phyloP scores from a whole-genome alignment of 2,888 invertebrate genomes.

The Hemicrepidius hirtus region DNA sequence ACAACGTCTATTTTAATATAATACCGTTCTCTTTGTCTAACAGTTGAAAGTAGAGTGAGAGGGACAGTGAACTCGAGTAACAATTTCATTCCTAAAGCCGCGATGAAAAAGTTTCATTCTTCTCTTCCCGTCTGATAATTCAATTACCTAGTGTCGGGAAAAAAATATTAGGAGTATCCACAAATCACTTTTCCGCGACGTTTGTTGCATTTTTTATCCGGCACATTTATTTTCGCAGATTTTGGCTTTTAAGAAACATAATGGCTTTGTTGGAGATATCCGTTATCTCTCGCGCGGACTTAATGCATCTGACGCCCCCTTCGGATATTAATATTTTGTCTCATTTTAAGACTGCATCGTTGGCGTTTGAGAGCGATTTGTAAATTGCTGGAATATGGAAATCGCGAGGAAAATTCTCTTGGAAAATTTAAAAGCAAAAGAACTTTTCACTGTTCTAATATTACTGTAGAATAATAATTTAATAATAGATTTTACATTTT shows the following conservation, averaged over 20 bases:
- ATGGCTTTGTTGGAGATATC: conserved; percentile 7
- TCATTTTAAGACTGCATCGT: neutral
- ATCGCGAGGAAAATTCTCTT: no score
- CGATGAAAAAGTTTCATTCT: conserved; percentile 41
- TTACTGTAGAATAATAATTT: no score
- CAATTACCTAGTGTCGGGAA: conserved; percentile 43
- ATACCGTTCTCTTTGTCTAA: neutral
- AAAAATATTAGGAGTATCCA: conserved; percentile 47
- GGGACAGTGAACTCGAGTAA: neutral
- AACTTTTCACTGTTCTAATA: no score
- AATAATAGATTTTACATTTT: no score
- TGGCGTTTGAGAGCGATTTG: neutral
- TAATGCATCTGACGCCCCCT: conserved; percentile 2
- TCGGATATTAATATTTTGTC: conserved; percentile 17
- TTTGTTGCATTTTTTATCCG: conserved; percentile 38
- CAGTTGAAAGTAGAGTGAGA: neutral
- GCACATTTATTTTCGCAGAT: conserved; percentile 28
- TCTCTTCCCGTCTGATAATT: conserved; percentile 45
- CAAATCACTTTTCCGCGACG: conserved; percentile 47
- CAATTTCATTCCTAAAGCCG: conserved; percentile 23
- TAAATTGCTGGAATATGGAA: neutral
- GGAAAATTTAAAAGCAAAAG: no score
- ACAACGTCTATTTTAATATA: conserved; percentile 5
- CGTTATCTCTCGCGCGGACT: conserved; percentile 8
- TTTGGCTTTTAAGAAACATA: conserved; percentile 20